Base-by-base conservation (phyloP, 2,888 invertebrate species). In the Coremacera marginata region DNA sequence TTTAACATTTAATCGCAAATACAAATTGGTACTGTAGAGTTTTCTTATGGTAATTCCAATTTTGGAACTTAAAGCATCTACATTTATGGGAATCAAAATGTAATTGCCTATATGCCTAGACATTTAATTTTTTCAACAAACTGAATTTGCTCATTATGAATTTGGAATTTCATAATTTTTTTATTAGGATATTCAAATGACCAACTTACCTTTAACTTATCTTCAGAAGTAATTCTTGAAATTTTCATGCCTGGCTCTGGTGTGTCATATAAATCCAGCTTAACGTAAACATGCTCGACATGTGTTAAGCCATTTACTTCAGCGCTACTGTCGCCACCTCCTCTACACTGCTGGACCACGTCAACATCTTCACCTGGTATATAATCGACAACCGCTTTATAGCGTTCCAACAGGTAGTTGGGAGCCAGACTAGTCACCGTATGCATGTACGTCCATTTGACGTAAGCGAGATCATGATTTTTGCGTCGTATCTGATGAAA, bases 361-460 rank as follows among this genome's bases (percentile, higher is more conserved):
- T 81, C 79, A 85, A 92, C 92, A 88, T 94, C 94, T 76, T 93
- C 91, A 65, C 87, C 88, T 3, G 88, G 86, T 76, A 88, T 83
- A 75, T 87, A 86, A 44, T 93, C 90, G 7, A 93, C 94, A 82
- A 91, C 81, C 2, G 86, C 88, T 70, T 79, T 84, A 70, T 91
- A 88, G 68, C 83, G 81, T 89, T 96, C 96, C 11, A 93, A 91
- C 62, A 96, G 90, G 89, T 96, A 96, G 86, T 94, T 94, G 0
- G 96, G 95, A 1, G 95, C 95, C 89, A 96, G 91, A n/a, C 91
- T 91, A 83, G 95, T 93, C 76, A 96, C 91, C 84, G 95, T 94
- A 85, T 94, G 93, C n/a, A 96, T 90, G 88, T 96, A 96, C 81
- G 94, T 92, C 83, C 93, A 93, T 87, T 95, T 96, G 0, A 96